Evolutionary conservation across 2,113 vertebrate species (phyloP), one percentile per base, ranked within the genome.

Genomic region (Zosterops lateralis): DNA sequence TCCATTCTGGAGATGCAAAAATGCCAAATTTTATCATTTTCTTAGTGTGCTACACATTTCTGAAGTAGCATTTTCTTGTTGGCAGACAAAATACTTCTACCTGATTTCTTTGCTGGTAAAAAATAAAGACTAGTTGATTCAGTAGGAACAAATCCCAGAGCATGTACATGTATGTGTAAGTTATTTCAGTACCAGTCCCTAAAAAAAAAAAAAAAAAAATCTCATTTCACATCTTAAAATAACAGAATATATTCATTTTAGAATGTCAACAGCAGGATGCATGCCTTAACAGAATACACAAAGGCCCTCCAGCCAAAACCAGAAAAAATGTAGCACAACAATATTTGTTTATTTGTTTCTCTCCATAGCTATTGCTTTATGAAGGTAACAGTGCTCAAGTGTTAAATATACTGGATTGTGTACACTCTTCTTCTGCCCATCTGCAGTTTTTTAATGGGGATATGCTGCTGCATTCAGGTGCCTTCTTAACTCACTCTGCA

Each of bases 401-500:
- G 13, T 31, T 53, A 61, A 68, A 54, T 73, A 65, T 15, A 25
- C 29, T 44, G 17, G 8, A 56, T 56, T 61, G 17, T 18, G 6
- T 77, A 38, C 6, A n/a, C 9, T 45, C 18, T 34, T 3, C 3
- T 32, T 74, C 44, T 70, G 34, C 6, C 4, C 11, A 22, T 31
- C 22, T 12, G 2, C 14, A 32, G 1, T 8, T 71, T 76, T 73
- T 67, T 44, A 24, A 48, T 32, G 32, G 17, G 18, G 4, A 6
- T 6, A 4, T 2, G 0, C 3, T 68, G 13, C 26, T 58, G 16
- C 9, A 18, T 29, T 38, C 34, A 64, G 11, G 1, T 48, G 4
- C 74, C 32, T 62, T 89, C 17, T 13, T 51, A 48, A 57, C 7
- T 72, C 31, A 29, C 12, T 76, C 31, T 28, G 12, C 25, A 45